Conservation (phyloP, 2,888 invertebrate species). For the Ethmia dodecea region DNA sequence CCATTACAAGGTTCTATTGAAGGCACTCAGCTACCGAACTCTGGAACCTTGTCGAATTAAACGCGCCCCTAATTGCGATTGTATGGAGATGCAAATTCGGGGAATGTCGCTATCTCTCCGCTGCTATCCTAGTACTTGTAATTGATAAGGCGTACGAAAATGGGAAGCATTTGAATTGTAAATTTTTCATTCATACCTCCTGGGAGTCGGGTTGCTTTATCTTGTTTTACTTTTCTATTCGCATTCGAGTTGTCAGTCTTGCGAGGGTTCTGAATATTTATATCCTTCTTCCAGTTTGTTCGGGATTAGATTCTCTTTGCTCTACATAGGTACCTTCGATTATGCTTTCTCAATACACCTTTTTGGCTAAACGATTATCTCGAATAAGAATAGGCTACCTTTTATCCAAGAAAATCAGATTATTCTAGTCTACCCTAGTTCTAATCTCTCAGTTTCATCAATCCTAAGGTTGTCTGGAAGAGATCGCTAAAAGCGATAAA, state of each 20-base stretch:
- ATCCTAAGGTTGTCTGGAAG: too few species aligned
- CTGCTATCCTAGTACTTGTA: constrained; percentile 61
- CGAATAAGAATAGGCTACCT: too few species aligned
- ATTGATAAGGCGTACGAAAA: constrained; percentile 65
- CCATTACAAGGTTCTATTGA: constrained; percentile 36
- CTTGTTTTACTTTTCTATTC: constrained; percentile 10
- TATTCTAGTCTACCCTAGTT: too few species aligned
- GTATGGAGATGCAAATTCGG: constrained; percentile 58
- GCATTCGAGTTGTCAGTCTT: constrained; percentile 9
- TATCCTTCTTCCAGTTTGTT: too few species aligned
- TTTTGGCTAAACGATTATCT: too few species aligned
- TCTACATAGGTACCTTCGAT: too few species aligned
- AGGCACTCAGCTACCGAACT: constrained; percentile 36
- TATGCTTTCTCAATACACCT: too few species aligned
- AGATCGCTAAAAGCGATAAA: too few species aligned
- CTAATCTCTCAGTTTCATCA: too few species aligned
- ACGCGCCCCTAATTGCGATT: constrained; percentile 45
- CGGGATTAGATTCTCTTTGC: too few species aligned
- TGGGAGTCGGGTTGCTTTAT: constrained; percentile 20
- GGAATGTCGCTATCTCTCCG: constrained; percentile 40
- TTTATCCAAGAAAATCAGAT: too few species aligned
- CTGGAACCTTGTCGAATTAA: constrained; percentile 47
- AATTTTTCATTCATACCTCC: constrained; percentile 47
- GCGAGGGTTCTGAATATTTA: too few species aligned
- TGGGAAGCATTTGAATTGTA: constrained; percentile 58